These are phyloP conservation scores for Acanthochromis polyacanthus DNA, from an alignment of 2,113 vertebrate species.

Conservation along the genomic window DNA sequence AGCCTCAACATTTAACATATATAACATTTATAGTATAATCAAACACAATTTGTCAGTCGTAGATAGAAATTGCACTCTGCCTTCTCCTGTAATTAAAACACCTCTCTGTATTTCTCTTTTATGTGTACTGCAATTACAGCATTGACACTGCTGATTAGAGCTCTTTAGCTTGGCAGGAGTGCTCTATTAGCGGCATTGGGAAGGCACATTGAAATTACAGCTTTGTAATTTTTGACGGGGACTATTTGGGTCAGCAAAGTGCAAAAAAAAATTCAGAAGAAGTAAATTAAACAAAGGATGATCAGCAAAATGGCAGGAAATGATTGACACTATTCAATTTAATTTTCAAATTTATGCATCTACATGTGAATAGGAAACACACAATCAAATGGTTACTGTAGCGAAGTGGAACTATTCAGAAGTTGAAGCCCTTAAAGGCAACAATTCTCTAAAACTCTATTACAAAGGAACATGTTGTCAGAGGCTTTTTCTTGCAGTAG, in stretches of 20 bases:
- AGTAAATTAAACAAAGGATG: neutral
- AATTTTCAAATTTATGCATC: too few species aligned
- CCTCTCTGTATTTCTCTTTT: slow-evolving; percentile 61
- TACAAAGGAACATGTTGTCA: too few species aligned
- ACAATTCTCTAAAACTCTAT: too few species aligned
- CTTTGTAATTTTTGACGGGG: slow-evolving; percentile 38
- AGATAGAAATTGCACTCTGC: slow-evolving; percentile 28
- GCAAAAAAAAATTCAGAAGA: neutral
- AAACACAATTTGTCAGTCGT: slow-evolving; percentile 39
- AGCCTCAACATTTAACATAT: neutral
- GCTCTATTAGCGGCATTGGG: slow-evolving; percentile 32
- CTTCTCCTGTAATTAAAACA: slow-evolving; percentile 61
- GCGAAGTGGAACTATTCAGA: neutral
- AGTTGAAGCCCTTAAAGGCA: too few species aligned
- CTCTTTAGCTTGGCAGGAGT: slow-evolving; percentile 59
- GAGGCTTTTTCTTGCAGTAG: too few species aligned
- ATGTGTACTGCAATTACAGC: slow-evolving; percentile 59
- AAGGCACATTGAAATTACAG: slow-evolving; percentile 35
- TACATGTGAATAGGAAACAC: too few species aligned
- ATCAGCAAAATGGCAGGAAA: neutral
- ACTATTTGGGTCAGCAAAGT: slow-evolving; percentile 24
- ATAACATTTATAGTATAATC: slow-evolving; percentile 36
- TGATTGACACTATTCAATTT: too few species aligned
- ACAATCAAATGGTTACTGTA: too few species aligned
- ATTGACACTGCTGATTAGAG: slow-evolving; percentile 68